These are phyloP conservation scores for Luidia sarsii DNA, from an alignment of 53 echinoderm and acorn worm species.

Conservation along the genomic window DNA sequence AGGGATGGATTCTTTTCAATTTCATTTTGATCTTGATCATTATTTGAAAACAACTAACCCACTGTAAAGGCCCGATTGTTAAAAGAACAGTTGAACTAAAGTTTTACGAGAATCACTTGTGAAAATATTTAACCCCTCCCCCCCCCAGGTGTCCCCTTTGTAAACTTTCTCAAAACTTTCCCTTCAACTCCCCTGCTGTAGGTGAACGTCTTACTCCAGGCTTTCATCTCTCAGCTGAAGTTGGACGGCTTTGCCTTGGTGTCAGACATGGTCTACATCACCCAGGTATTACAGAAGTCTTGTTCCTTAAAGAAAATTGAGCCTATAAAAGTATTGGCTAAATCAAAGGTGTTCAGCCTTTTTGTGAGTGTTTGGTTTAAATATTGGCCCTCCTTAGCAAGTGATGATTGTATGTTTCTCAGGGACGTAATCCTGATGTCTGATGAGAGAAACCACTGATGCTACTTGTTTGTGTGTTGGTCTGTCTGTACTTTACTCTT, in stretches of 20 bases:
- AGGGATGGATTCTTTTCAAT: too few relatives aligned
- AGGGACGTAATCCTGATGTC: constrained; percentile 87
- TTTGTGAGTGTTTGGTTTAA: neutral
- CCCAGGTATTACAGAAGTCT: constrained; percentile 86
- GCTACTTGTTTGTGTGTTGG: constrained; percentile 3
- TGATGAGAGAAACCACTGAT: constrained; percentile 77
- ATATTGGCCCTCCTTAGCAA: neutral
- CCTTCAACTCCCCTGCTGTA: too few relatives aligned
- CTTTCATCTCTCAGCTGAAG: constrained; percentile 96
- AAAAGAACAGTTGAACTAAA: too few relatives aligned
- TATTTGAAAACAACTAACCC: too few relatives aligned
- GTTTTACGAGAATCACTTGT: too few relatives aligned
- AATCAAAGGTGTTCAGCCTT: neutral
- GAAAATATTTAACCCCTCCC: too few relatives aligned
- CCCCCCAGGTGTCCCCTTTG: too few relatives aligned
- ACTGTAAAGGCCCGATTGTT: too few relatives aligned
- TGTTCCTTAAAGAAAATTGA: too few relatives aligned
- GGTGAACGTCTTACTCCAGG: constrained; percentile 97
- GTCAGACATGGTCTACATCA: constrained; percentile 99
- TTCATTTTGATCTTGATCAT: too few relatives aligned
- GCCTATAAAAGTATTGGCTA: neutral
- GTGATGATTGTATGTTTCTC: constrained; percentile 59
- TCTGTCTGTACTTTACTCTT: neutral
- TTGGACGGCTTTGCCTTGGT: constrained; percentile 96
- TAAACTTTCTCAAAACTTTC: too few relatives aligned